These are phyloP conservation scores for Zapus hudsonius DNA, from an alignment of 2,113 vertebrate genomes.

Conservation along the genomic window DNA sequence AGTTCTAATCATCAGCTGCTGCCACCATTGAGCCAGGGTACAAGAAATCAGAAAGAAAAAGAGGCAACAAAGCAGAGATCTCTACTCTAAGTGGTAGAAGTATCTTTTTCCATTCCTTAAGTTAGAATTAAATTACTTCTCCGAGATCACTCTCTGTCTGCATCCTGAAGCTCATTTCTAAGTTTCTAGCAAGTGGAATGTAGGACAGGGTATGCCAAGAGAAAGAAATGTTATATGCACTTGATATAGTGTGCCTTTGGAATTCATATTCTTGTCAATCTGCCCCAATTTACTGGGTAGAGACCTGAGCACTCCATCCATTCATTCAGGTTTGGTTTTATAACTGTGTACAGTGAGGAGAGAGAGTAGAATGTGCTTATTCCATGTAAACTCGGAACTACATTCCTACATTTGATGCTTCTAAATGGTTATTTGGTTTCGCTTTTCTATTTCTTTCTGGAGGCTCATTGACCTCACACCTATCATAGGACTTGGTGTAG, in stretches of 20 bases:
- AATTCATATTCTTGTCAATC: neutral
- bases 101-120: constrained; percentile 15
- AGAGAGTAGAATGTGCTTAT: neutral
- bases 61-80: neutral
- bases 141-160: neutral
- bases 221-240: neutral
- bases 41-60: neutral
- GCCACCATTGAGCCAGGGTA: neutral
- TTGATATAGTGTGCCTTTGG: neutral
- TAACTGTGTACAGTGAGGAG: neutral
- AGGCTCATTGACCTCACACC: neutral
- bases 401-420: neutral
- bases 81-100: neutral
- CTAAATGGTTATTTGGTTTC: constrained; percentile 13
- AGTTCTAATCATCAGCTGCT: neutral
- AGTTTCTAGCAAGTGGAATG: neutral
- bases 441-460: neutral
- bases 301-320: neutral
- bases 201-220: neutral
- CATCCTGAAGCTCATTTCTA: neutral
- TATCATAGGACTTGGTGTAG: neutral
- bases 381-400: neutral
- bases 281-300: neutral
- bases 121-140: neutral
- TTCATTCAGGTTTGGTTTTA: constrained; percentile 17